Base-by-base conservation (phyloP, 2,113 vertebrate species). In the Cephalopholis sonnerati region DNA sequence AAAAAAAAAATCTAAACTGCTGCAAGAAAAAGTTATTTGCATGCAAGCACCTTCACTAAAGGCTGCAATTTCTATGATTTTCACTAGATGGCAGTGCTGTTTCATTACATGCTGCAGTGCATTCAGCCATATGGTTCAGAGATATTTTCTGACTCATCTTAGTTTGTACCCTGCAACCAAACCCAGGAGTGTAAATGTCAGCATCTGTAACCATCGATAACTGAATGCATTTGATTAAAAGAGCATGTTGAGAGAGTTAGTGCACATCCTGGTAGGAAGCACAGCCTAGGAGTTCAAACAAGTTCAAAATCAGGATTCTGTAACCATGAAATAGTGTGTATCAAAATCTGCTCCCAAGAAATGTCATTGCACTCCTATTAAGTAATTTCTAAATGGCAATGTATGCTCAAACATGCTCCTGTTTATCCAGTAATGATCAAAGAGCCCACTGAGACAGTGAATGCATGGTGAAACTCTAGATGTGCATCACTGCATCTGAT, bases 11-110 rank as follows among this genome's bases (percentile, higher is more conserved):
- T 4, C 15, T 36, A 5, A 24, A 18, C 20, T 5, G 17, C 2
- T 48, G 58, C 9, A 74, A 48, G 12, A 50, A 62, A 62, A 25
- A 71, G 9, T 6, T 61, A 8, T 8, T 9, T 44, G 41, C 41
- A 10, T 36, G 27, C 0, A 44, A 62, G 22, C 9, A n/a, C 32
- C 12, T 2, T 2, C 20, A 10, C n/a, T 18, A 15, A 22, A 50
- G 15, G 5, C 16, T 86, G 71, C 72, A 39, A 53, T 82, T 76
- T 25, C 0, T n/a, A 6, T 13, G 0, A 24, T 18, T 18, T 63
- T 24, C 88, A 87, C 79, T 80, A 86, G 91, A 75, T 89, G 88
- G 81, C 74, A 82, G 71, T 81, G 74, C 39, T 87, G 82, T n/a
- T 67, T 68, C 1, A 59, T 53, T 65, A 55, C 4, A 66, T 12